Evolutionary conservation across 2,797 vertebrate species (phyloP).

Genomic region (Tamandua tetradactyla): DNA sequence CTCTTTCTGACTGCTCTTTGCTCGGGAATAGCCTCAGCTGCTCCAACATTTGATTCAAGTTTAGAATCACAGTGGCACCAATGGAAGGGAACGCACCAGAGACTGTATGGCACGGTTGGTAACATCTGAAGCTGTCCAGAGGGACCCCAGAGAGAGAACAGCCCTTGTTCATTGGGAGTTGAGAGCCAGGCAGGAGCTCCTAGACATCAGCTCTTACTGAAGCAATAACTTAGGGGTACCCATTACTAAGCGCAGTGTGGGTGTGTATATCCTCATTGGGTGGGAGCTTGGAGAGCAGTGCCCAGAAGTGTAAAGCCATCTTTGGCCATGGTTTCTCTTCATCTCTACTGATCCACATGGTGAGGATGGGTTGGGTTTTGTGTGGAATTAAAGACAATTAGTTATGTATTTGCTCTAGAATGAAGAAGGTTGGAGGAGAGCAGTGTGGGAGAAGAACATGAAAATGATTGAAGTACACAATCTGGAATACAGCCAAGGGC

Average conservation of each 20-base stretch:
- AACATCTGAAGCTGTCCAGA: not conserved
- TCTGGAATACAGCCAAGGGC: conserved; percentile 90
- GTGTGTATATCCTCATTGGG: no score
- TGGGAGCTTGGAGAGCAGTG: not conserved
- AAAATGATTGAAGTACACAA: conserved; percentile 93
- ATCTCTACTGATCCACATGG: not conserved
- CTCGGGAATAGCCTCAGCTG: conserved; percentile 82
- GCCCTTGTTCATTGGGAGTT: not conserved
- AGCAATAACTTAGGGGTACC: not conserved
- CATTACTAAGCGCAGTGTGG: not conserved
- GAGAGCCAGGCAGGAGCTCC: not conserved
- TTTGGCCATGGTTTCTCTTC: not conserved
- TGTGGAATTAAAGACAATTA: not conserved
- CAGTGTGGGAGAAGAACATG: conserved; percentile 95
- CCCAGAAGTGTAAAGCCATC: not conserved
- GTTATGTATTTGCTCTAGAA: conserved; percentile 81
- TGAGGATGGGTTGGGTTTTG: not conserved
- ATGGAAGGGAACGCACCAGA: conserved; percentile 91
- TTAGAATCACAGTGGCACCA: conserved; percentile 89
- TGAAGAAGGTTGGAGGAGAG: conserved; percentile 92
- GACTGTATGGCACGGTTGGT: conserved; percentile 87
- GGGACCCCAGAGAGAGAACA: not conserved
- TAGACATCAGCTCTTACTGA: not conserved
- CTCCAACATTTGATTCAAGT: conserved; percentile 84
- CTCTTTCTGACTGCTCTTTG: conserved; percentile 80